These are phyloP conservation scores for Abramis brama DNA, from an alignment of 2,113 vertebrate genomes.

Conservation along the genomic window DNA sequence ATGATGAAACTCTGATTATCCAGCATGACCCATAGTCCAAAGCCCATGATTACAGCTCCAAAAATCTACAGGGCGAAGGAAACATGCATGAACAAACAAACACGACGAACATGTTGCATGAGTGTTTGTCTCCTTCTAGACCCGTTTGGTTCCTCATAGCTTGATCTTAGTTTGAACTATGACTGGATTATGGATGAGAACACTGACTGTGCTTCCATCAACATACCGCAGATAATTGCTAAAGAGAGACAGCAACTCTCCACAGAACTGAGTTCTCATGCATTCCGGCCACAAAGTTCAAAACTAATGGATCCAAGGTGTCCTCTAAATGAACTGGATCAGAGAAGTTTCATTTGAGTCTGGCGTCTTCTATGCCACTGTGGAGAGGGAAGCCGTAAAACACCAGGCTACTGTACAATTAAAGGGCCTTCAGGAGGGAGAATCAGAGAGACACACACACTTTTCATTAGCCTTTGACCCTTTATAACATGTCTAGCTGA, in stretches of 20 bases:
- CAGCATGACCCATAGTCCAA: constrained; percentile 91
- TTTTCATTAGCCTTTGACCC: constrained; percentile 55
- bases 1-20: constrained; percentile 92
- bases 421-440: constrained; percentile 53
- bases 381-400: constrained; percentile 45
- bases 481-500: neutral
- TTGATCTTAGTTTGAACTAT: neutral
- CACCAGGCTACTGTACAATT: constrained; percentile 51
- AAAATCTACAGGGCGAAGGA: constrained; percentile 78
- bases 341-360: constrained; percentile 16
- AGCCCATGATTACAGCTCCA: constrained; percentile 89
- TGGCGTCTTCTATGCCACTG: neutral
- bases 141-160: neutral
- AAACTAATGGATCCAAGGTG: constrained; percentile 16
- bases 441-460: constrained; percentile 60
- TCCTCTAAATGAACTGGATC: constrained; percentile 18
- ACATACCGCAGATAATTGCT: constrained; percentile 13
- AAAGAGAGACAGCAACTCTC: constrained; percentile 1
- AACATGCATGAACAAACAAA: neutral
- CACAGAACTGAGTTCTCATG: neutral
- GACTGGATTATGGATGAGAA: neutral
- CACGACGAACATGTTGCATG: neutral
- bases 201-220: neutral
- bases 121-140: neutral
- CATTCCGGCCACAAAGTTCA: neutral